Conservation (phyloP, 2,113 vertebrate species). For the Channa argus region DNA sequence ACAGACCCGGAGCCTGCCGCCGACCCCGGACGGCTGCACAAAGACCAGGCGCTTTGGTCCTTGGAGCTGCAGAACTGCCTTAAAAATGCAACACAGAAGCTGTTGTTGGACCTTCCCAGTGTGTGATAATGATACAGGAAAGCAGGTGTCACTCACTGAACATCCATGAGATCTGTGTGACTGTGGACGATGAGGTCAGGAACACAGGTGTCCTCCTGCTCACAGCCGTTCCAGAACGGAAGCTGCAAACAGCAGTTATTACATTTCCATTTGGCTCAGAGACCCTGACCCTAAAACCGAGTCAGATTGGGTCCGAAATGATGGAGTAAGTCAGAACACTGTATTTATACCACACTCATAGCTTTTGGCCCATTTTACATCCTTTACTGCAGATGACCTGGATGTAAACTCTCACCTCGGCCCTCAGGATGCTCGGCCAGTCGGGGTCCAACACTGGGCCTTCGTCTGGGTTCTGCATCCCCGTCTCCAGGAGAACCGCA, state of each 20-base stretch:
- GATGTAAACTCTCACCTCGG: constrained; percentile 79
- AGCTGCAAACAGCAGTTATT: constrained; percentile 78
- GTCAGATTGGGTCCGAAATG: too few species aligned
- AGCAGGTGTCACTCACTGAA: constrained; percentile 75
- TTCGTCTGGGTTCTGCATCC: constrained; percentile 76
- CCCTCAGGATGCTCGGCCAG: constrained; percentile 86
- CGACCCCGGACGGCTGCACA: constrained; percentile 45
- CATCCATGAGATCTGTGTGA: constrained; percentile 85
- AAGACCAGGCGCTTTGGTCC: constrained; percentile 65
- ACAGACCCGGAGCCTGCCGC: constrained; percentile 61
- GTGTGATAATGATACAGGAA: background rate
- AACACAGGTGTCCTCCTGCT: constrained; percentile 90
- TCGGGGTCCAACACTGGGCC: constrained; percentile 90
- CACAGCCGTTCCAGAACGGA: constrained; percentile 97
- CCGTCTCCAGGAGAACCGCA: constrained; percentile 84
- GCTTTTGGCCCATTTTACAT: too few species aligned
- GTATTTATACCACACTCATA: too few species aligned
- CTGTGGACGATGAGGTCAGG: constrained; percentile 90
- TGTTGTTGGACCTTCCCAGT: background rate
- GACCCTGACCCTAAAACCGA: too few species aligned
- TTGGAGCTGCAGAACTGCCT: constrained; percentile 87
- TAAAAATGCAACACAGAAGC: constrained; percentile 6
- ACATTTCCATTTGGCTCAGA: background rate
- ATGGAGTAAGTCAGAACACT: too few species aligned
- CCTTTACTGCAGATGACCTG: too few species aligned